phyloP scores from a whole-genome alignment of 2,113 vertebrate genomes.

The Myiagra hebetior region DNA sequence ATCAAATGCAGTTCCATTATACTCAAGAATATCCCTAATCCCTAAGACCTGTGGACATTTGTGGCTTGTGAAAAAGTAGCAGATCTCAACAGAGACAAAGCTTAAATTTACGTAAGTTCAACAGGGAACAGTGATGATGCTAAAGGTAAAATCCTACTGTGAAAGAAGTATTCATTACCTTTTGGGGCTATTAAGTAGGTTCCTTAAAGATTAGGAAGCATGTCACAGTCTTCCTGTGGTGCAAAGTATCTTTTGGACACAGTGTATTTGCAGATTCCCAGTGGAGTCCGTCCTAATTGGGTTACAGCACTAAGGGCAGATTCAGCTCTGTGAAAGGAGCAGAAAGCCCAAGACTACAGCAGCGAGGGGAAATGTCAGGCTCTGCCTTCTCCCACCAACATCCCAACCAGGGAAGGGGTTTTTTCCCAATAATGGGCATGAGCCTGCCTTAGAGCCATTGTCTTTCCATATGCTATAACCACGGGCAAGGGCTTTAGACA shows the following conservation, averaged over 20 bases:
- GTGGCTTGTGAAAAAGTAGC: background rate
- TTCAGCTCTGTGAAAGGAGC: background rate
- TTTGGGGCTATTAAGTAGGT: background rate
- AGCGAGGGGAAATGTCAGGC: background rate
- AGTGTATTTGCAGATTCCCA: background rate
- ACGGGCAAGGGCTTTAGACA: accelerated
- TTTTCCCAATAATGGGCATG: background rate
- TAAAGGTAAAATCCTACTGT: background rate
- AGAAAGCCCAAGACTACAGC: background rate
- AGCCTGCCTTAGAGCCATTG: background rate
- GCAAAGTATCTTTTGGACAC: background rate
- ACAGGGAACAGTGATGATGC: background rate
- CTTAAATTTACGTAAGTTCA: background rate
- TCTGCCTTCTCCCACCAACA: background rate
- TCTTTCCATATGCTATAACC: background rate
- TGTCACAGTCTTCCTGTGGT: background rate
- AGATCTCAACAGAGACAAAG: background rate
- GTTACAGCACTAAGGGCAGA: background rate
- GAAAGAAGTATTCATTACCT: background rate
- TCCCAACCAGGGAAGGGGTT: background rate
- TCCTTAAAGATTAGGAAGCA: background rate
- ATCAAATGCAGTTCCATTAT: background rate
- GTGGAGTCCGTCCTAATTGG: background rate
- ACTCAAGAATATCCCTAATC: background rate
- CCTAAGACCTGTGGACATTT: background rate